Evolutionary conservation across 2,888 invertebrate species (phyloP).

Genomic region (Cremastinae sp.): DNA sequence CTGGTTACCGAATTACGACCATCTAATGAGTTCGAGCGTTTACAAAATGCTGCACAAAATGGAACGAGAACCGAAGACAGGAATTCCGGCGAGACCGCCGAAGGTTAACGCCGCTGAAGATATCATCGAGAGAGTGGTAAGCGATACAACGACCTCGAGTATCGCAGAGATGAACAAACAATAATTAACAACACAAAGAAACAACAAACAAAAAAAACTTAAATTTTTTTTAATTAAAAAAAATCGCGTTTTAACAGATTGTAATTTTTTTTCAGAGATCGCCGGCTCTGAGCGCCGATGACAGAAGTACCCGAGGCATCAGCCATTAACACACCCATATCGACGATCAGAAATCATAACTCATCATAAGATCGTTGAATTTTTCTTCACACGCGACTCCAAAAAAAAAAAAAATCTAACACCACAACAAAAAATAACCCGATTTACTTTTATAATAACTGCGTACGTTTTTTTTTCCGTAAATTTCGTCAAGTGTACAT

Average conservation of each 20-base stretch:
- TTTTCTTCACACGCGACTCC: conserved; percentile 28
- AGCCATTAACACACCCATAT: conserved; percentile 66
- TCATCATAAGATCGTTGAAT: conserved; percentile 49
- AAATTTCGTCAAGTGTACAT: conserved; percentile 48
- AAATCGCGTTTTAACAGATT: conserved; percentile 40
- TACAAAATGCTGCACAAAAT: conserved; percentile 90
- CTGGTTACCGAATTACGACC: conserved; percentile 87
- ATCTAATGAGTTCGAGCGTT: conserved; percentile 89
- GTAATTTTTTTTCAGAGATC: conserved; percentile 72
- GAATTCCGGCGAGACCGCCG: conserved; percentile 85
- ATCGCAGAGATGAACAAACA: conserved; percentile 16
- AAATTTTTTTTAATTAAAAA: conserved; percentile 9
- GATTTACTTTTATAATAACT: conserved; percentile 65
- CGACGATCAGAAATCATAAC: conserved; percentile 36
- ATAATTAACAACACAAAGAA: conserved; percentile 5
- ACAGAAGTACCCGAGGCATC: conserved; percentile 72
- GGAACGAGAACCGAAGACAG: conserved; percentile 85
- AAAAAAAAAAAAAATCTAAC: conserved; percentile 41
- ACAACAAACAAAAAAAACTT: not conserved
- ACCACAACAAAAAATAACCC: conserved; percentile 61
- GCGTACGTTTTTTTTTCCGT: conserved; percentile 48
- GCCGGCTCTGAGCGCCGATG: conserved; percentile 73
- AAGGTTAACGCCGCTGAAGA: conserved; percentile 87
- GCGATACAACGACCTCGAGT: conserved; percentile 49
- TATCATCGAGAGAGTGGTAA: conserved; percentile 77